Evolutionary conservation across 2,113 vertebrate genomes (phyloP).

Genomic region (Scomber scombrus): DNA sequence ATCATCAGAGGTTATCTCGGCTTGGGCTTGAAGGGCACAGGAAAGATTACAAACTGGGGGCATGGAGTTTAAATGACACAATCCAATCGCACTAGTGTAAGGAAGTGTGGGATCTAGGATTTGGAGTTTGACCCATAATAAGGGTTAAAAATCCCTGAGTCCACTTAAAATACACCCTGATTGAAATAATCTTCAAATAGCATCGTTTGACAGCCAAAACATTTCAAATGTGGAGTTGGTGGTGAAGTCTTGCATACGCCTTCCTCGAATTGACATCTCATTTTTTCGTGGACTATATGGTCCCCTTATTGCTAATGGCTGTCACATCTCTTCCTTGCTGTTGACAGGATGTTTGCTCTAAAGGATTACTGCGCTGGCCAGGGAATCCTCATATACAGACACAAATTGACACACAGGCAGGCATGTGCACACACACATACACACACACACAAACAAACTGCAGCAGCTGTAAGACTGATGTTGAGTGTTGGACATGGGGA

Average conservation of each 20-base stretch:
- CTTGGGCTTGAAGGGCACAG: too few relatives aligned
- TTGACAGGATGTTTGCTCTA: constrained; percentile 42
- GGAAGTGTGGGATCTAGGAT: too few relatives aligned
- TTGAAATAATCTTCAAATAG: constrained; percentile 10
- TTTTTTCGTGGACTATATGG: constrained; percentile 28
- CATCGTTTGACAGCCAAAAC: neutral
- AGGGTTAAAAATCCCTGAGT: neutral
- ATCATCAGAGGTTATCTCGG: too few relatives aligned
- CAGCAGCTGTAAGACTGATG: constrained; percentile 36
- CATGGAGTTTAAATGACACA: too few relatives aligned
- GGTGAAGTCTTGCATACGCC: constrained; percentile 9
- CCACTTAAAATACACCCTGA: neutral
- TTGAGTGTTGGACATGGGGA: constrained; percentile 48
- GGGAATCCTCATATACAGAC: constrained; percentile 19
- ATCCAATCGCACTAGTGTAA: too few relatives aligned
- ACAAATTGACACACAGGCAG: constrained; percentile 17
- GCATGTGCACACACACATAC: constrained; percentile 16
- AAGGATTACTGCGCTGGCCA: constrained; percentile 52
- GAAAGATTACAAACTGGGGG: too few relatives aligned
- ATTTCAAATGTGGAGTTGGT: constrained; percentile 10
- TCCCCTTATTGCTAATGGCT: constrained; percentile 54
- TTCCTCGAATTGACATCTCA: constrained; percentile 20
- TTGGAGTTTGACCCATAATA: neutral
- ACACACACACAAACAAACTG: constrained; percentile 15
- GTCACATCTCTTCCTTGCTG: constrained; percentile 50